These are phyloP conservation scores for Apaloderma vittatum DNA, from an alignment of 2,113 vertebrate genomes.

Conservation along the genomic window DNA sequence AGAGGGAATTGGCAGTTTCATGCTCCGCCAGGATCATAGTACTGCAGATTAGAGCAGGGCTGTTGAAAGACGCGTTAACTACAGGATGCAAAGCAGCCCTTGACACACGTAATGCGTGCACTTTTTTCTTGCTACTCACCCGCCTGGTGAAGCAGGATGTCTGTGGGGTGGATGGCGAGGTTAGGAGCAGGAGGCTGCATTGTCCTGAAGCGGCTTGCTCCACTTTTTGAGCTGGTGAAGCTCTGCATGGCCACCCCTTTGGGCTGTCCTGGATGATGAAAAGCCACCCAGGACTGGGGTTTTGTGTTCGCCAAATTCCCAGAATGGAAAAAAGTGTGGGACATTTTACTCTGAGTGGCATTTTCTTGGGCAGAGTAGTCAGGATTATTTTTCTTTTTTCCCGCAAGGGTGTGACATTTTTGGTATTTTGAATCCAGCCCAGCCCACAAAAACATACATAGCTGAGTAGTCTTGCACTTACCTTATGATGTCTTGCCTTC, in stretches of 20 bases:
- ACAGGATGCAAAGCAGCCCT: background rate
- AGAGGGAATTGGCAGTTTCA: background rate
- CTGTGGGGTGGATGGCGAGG: background rate
- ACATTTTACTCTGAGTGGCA: background rate
- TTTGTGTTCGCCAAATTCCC: background rate
- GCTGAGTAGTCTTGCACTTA: background rate
- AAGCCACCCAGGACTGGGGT: background rate
- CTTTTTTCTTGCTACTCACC: background rate
- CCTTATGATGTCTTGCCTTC: background rate
- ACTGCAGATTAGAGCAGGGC: background rate
- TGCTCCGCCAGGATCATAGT: background rate
- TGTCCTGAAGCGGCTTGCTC: background rate
- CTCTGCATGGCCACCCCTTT: background rate
- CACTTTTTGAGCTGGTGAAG: background rate
- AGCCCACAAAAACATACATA: background rate
- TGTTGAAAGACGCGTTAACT: background rate
- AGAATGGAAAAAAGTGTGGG: background rate
- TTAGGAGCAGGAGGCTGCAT: background rate
- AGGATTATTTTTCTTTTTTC: rapidly evolving
- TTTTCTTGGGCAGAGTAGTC: background rate
- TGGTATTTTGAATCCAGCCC: background rate
- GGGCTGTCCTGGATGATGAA: background rate
- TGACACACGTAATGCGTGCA: rapidly evolving
- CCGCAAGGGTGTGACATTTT: background rate
- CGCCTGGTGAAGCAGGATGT: rapidly evolving